Percentiles rank a stretch among this genome's conserved stretches.
phyloP scores from a whole-genome alignment of 2,888 invertebrate genomes.

The Seira ritae region DNA sequence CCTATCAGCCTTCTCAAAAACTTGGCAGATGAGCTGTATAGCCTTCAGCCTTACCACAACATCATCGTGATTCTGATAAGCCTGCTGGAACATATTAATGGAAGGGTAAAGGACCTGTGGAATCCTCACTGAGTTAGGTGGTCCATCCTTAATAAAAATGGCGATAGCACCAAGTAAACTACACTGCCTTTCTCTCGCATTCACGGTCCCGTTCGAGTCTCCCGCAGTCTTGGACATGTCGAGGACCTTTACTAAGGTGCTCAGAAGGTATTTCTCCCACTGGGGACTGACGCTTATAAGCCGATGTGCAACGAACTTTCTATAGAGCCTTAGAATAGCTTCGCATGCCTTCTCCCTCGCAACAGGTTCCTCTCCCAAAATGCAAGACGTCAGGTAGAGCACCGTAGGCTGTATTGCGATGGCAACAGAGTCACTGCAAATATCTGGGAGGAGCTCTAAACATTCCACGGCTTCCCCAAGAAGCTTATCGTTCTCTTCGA shows the following conservation, averaged over 20 bases:
- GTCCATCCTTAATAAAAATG: constrained; percentile 90
- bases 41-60: constrained; percentile 84
- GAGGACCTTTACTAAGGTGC: constrained; percentile 91
- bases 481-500: constrained; percentile 67
- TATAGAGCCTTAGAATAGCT: constrained; percentile 87
- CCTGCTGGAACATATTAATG: constrained; percentile 93
- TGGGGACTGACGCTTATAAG: constrained; percentile 82
- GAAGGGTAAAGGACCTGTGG: constrained; percentile 93
- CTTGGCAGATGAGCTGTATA: constrained; percentile 85
- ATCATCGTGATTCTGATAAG: constrained; percentile 80
- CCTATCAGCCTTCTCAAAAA: constrained; percentile 85
- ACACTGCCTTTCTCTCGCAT: constrained; percentile 9
- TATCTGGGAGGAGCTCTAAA: constrained; percentile 68
- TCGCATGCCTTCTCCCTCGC: constrained; percentile 85
- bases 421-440: constrained; percentile 80
- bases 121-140: constrained; percentile 84
- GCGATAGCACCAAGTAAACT: constrained; percentile 88
- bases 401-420: constrained; percentile 93
- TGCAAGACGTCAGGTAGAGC: constrained; percentile 92
- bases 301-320: constrained; percentile 79
- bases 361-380: constrained; percentile 87
- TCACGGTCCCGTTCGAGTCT: neutral
- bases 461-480: constrained; percentile 69
- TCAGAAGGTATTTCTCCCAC: constrained; percentile 90
- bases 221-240: constrained; percentile 87